Conservation (phyloP, 2,113 vertebrate species). For the Catagonus wagneri region DNA sequence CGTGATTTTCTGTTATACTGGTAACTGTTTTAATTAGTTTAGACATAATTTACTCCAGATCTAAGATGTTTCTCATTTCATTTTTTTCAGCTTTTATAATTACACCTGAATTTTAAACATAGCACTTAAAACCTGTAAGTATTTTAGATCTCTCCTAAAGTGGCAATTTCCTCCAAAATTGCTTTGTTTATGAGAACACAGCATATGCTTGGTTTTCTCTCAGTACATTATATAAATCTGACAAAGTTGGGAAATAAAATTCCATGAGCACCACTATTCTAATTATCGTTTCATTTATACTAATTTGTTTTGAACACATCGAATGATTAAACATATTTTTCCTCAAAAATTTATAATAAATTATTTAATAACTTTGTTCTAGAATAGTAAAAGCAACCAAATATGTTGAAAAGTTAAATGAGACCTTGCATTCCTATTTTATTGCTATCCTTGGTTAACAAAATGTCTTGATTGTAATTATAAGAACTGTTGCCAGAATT, state of each 20-base stretch:
- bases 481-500: no score
- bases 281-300: constrained; percentile 14
- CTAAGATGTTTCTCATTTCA: background rate
- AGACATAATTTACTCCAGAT: background rate
- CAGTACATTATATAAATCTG: background rate
- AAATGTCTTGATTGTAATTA: constrained; percentile 12
- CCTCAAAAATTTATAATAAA: background rate
- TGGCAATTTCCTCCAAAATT: constrained; percentile 47
- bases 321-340: background rate
- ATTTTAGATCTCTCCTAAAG: constrained; percentile 30
- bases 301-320: constrained; percentile 17
- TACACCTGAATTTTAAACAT: background rate
- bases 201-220: constrained; percentile 20
- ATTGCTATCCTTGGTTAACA: background rate
- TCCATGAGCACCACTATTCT: background rate
- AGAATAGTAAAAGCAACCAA: background rate
- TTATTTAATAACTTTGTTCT: background rate
- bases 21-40: background rate
- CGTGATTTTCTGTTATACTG: background rate
- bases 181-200: constrained; percentile 55
- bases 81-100: constrained; percentile 51
- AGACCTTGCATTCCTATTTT: background rate
- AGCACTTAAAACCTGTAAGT: background rate
- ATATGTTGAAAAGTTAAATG: background rate
- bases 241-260: background rate